These are phyloP conservation scores for Gortyna flavago DNA, from an alignment of 2,888 invertebrate genomes.

Conservation along the genomic window DNA sequence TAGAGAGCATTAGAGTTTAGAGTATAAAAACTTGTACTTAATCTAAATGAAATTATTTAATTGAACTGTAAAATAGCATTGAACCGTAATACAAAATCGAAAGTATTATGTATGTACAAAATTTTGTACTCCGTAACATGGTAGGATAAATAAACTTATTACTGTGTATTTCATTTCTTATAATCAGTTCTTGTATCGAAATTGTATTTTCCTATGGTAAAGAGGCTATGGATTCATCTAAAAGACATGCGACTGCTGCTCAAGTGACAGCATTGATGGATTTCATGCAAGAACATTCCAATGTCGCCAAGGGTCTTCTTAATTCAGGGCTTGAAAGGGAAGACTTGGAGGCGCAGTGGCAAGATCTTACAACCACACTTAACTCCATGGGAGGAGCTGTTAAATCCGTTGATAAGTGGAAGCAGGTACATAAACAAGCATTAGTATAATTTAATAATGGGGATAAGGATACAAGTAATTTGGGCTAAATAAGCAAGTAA, in stretches of 20 bases:
- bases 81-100: background rate
- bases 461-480: background rate
- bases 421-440: slow-evolving; percentile 62
- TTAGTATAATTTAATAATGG: background rate
- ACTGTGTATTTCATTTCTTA: background rate
- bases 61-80: background rate
- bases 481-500: background rate
- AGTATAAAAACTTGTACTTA: background rate
- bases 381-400: slow-evolving; percentile 67
- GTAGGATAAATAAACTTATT: slow-evolving; percentile 1
- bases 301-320: slow-evolving; percentile 65
- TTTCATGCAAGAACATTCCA: slow-evolving; percentile 70
- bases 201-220: slow-evolving; percentile 19
- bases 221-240: slow-evolving; percentile 64
- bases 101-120: background rate
- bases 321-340: slow-evolving; percentile 67
- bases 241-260: slow-evolving; percentile 68
- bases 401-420: slow-evolving; percentile 73
- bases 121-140: slow-evolving; percentile 15
- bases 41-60: background rate
- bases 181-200: background rate
- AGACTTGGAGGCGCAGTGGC: slow-evolving; percentile 69
- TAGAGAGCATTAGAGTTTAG: too few relatives aligned
- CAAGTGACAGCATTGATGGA: slow-evolving; percentile 71
- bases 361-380: slow-evolving; percentile 64